Conservation (phyloP, 2,113 vertebrate genomes). For the Sakesphorus luctuosus region DNA sequence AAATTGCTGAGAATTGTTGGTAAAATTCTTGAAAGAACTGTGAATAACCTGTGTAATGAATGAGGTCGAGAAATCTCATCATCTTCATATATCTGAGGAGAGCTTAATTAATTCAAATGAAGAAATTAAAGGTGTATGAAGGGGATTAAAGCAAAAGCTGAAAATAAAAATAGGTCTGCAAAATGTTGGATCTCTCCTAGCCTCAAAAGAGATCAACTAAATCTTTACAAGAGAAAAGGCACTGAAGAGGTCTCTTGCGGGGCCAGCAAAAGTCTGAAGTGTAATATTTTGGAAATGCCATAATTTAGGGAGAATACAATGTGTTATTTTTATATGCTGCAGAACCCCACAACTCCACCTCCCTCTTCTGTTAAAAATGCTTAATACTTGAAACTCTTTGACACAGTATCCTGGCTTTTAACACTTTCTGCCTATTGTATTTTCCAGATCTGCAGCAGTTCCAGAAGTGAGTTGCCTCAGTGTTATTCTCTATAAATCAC, state of each 20-base stretch:
- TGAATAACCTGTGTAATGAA: conserved; percentile 42
- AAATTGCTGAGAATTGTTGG: conserved; percentile 8
- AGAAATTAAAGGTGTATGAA: conserved; percentile 44
- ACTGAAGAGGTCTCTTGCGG: conserved; percentile 11
- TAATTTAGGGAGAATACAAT: conserved; percentile 38
- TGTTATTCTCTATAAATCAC: conserved; percentile 2
- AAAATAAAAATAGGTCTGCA: conserved; percentile 63
- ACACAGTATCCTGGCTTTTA: conserved; percentile 29
- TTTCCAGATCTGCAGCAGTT: not conserved
- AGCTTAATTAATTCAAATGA: conserved; percentile 57
- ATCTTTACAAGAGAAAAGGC: conserved; percentile 17
- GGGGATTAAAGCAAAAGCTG: not conserved
- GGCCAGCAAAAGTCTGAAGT: conserved; percentile 31
- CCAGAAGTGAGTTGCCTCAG: not conserved
- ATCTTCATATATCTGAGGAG: conserved; percentile 13
- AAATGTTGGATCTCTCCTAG: conserved; percentile 30
- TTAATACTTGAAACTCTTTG: not conserved
- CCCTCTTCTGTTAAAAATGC: conserved; percentile 11
- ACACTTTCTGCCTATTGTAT: conserved; percentile 25
- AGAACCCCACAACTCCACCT: not conserved
- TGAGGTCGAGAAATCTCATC: conserved; percentile 33
- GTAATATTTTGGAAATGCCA: conserved; percentile 21
- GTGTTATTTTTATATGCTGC: conserved; percentile 45
- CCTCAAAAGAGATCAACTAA: conserved; percentile 51
- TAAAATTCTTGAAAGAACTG: conserved; percentile 10